phyloP scores from a whole-genome alignment of 2,888 invertebrate species.

The Chrysolina oricalcia region DNA sequence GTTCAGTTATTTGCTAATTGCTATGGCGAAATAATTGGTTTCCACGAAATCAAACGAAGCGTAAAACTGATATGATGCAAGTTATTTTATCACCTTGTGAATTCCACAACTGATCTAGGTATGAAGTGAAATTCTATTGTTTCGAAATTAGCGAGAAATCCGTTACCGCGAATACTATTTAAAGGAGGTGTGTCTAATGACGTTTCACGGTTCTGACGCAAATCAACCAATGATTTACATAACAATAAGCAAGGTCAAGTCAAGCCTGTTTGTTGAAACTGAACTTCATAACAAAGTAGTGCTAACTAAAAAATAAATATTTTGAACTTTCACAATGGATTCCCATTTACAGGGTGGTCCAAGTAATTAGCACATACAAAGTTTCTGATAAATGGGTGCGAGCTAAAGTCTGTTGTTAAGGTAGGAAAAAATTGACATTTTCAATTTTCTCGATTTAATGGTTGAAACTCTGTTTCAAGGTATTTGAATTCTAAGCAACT shows the following conservation, averaged over 20 bases:
- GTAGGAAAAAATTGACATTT: no score
- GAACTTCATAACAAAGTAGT: constrained; percentile 1
- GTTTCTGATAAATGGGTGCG: no score
- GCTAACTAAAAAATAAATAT: not conserved
- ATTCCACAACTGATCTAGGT: not conserved
- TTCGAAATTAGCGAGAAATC: constrained; percentile 15
- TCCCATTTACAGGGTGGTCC: not conserved
- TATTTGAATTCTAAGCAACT: no score
- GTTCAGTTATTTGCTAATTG: no score
- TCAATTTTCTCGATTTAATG: no score
- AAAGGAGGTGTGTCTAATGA: constrained; percentile 9
- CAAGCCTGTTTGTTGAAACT: not conserved
- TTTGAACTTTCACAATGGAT: not conserved
- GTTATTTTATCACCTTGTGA: not conserved
- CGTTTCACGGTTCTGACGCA: constrained; percentile 2
- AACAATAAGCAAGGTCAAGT: constrained; percentile 14
- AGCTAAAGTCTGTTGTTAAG: no score
- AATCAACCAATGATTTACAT: not conserved
- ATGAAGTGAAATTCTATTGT: not conserved
- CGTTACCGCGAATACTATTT: not conserved
- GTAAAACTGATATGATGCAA: no score
- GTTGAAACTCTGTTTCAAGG: no score
- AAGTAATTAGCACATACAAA: no score
- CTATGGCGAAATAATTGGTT: no score
- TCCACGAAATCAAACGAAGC: no score